Evolutionary conservation across 2,797 vertebrate species (phyloP).

Genomic region (Labroides dimidiatus): DNA sequence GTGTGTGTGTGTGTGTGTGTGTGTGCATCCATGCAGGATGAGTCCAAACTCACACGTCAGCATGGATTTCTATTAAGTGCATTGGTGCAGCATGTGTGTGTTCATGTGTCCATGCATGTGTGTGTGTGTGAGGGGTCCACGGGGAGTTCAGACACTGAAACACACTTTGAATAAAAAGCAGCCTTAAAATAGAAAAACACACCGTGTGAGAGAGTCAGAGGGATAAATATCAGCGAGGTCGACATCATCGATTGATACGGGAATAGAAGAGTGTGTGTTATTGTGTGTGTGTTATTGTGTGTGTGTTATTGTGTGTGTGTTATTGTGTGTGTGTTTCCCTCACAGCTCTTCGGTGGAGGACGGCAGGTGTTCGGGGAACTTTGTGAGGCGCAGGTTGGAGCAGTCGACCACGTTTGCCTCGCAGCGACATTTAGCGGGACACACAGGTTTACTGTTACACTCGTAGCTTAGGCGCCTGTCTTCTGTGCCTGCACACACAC

Average conservation of each 20-base stretch:
- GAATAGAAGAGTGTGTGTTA: neutral
- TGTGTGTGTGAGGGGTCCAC: neutral
- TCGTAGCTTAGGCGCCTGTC: constrained; percentile 91
- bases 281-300: neutral
- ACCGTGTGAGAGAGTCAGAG: neutral
- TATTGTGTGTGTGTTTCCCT: constrained; percentile 64
- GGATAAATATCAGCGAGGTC: neutral
- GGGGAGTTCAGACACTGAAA: neutral
- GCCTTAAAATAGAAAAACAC: neutral
- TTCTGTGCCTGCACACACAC: constrained; percentile 85
- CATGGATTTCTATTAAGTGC: constrained; percentile 17
- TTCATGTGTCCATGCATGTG: too few relatives aligned
- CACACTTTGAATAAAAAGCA: constrained; percentile 3
- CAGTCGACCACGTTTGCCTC: constrained; percentile 94
- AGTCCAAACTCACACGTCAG: constrained; percentile 28
- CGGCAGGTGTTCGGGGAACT: constrained; percentile 93
- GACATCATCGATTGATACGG: neutral
- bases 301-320: neutral
- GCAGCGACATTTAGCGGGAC: constrained; percentile 95
- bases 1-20: constrained; percentile 14
- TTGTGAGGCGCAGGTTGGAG: constrained; percentile 92
- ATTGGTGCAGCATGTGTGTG: neutral
- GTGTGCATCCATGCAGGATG: constrained; percentile 34
- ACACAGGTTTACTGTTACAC: constrained; percentile 92
- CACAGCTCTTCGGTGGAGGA: constrained; percentile 93